Percentiles rank a stretch among this genome's conserved stretches.
Evolutionary conservation across 1,140 invertebrate species (phyloP).

Genomic region (Himalopsyche phryganea): DNA sequence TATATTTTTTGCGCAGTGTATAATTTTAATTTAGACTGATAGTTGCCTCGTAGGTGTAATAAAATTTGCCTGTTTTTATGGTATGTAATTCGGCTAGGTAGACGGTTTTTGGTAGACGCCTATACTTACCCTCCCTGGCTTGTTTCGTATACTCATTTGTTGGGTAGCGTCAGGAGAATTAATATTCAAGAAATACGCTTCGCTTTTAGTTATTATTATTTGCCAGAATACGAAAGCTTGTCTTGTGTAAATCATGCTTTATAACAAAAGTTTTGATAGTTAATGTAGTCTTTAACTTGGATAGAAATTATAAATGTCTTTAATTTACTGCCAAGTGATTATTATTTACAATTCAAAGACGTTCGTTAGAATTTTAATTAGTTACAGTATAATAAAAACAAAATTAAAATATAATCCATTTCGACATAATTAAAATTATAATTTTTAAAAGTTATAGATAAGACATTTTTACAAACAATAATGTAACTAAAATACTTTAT

Average conservation of each 20-base stretch:
- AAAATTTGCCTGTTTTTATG: slow-evolving; percentile 6
- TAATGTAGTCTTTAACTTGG: background rate
- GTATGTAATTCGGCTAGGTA: slow-evolving; percentile 1
- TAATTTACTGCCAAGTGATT: background rate
- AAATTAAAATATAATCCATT: no score
- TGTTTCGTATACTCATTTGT: background rate
- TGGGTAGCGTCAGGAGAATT: background rate
- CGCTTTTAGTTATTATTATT: background rate
- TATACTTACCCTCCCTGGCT: no score
- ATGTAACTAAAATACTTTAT: no score
- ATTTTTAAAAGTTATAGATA: no score
- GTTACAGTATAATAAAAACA: no score
- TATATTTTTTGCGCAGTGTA: no score
- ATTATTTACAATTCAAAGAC: no score
- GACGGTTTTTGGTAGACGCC: background rate
- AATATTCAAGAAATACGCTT: background rate
- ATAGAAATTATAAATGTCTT: background rate
- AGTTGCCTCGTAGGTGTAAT: background rate
- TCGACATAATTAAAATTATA: no score
- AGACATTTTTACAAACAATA: no score
- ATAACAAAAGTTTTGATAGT: background rate
- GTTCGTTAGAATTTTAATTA: no score
- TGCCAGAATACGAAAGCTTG: background rate
- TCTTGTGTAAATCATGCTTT: background rate
- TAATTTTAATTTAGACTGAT: no score